A percentile compares a stretch with the other conserved stretches of the same genome.
Conservation (phyloP, 2,113 vertebrate species). For the Tupaia tana region DNA sequence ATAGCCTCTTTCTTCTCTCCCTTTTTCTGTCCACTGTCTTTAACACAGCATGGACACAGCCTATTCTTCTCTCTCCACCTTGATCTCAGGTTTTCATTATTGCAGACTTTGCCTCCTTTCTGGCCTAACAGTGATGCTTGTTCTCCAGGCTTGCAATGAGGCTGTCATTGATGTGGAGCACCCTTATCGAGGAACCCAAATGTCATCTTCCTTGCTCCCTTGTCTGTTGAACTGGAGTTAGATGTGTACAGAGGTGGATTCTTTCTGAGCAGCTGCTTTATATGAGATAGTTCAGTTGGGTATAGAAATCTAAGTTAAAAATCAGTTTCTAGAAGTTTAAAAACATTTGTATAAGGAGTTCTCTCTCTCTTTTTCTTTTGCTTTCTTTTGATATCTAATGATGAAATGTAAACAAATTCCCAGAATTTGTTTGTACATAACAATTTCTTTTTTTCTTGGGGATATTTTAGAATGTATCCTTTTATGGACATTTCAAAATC, state of each 20-base stretch:
- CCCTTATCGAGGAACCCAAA: accelerated
- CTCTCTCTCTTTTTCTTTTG: no score
- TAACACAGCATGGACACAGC: accelerated
- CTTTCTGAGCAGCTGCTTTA: no score
- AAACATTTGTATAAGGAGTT: neutral
- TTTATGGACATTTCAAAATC: neutral
- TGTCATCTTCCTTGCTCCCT: neutral
- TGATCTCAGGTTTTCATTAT: accelerated
- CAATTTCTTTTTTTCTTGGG: neutral
- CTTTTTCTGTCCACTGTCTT: neutral
- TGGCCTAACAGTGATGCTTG: neutral
- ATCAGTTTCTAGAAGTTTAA: neutral
- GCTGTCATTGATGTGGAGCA: neutral
- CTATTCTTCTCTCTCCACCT: neutral
- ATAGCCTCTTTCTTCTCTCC: neutral
- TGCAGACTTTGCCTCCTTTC: neutral
- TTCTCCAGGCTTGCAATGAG: neutral
- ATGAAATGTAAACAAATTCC: no score
- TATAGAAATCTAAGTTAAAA: neutral
- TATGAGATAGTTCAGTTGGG: neutral
- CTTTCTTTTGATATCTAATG: no score
- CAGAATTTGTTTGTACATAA: no score
- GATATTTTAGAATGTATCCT: neutral
- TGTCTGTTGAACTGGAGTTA: no score
- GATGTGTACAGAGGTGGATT: accelerated